Conservation (phyloP, 2,113 vertebrate genomes). For the Drymodes brunneopygia region DNA sequence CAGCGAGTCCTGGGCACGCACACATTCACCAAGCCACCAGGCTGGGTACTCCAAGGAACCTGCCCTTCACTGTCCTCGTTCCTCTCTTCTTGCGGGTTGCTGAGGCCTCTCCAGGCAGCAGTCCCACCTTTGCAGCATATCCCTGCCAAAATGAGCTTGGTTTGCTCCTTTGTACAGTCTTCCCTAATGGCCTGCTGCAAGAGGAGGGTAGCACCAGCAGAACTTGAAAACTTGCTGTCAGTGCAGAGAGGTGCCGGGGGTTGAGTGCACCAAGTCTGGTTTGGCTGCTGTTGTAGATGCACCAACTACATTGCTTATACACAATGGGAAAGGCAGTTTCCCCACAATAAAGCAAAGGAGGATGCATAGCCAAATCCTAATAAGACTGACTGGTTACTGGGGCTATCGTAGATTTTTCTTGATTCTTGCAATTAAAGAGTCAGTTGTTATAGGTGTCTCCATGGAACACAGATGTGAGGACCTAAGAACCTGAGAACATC, state of each 20-base stretch:
- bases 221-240: accelerated
- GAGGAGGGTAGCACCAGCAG: neutral
- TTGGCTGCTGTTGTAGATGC: neutral
- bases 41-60: accelerated
- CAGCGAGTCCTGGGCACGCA: neutral
- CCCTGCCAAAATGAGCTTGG: neutral
- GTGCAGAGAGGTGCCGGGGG: neutral
- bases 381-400: neutral
- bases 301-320: neutral
- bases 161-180: neutral
- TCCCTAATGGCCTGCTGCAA: accelerated
- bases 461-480: neutral
- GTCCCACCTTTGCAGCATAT: neutral
- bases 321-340: neutral
- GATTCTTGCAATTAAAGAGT: neutral
- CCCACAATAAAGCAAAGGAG: neutral
- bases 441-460: neutral
- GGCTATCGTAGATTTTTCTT: neutral
- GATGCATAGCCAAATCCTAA: neutral
- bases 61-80: accelerated
- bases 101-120: neutral
- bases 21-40: too few species aligned
- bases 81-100: neutral
- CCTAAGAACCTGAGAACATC: neutral
- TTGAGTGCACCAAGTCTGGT: neutral